Conservation (phyloP, 2,113 vertebrate species). For the Scolopax mira region DNA sequence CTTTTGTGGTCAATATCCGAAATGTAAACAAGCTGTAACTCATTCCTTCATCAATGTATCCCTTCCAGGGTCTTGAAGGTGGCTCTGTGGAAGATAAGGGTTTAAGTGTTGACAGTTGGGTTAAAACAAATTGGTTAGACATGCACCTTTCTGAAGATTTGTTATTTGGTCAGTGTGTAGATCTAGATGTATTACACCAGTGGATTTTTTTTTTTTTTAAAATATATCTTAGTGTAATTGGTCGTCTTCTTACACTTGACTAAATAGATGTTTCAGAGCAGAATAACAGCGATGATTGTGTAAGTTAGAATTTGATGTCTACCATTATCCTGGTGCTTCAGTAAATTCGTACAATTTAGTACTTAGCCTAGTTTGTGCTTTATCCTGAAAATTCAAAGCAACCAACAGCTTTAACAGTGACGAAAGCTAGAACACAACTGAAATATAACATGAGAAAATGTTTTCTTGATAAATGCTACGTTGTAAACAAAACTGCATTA, state of each 20-base stretch:
- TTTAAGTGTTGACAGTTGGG: not conserved
- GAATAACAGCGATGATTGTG: not conserved
- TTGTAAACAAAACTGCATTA: slow-evolving; percentile 17
- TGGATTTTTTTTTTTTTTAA: not conserved
- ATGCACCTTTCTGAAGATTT: not conserved
- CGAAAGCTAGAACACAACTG: not conserved
- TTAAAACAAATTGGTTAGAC: not conserved
- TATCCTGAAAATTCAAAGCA: slow-evolving; percentile 1
- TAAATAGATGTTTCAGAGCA: not conserved
- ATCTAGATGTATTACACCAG: not conserved
- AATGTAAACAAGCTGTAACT: not conserved
- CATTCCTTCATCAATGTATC: not conserved
- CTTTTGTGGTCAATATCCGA: not conserved
- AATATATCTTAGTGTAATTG: not conserved
- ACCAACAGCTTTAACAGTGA: not conserved
- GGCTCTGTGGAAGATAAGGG: not conserved
- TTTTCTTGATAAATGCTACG: slow-evolving; percentile 9
- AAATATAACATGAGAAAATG: not conserved
- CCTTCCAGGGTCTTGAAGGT: not conserved
- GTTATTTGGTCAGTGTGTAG: not conserved
- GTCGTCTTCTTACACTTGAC: not conserved
- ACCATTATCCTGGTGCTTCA: not conserved
- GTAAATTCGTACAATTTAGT: not conserved
- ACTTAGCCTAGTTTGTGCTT: not conserved
- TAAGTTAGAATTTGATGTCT: not conserved